Evolutionary conservation across 2,113 vertebrate species (phyloP).

Genomic region (Anoura caudifer): DNA sequence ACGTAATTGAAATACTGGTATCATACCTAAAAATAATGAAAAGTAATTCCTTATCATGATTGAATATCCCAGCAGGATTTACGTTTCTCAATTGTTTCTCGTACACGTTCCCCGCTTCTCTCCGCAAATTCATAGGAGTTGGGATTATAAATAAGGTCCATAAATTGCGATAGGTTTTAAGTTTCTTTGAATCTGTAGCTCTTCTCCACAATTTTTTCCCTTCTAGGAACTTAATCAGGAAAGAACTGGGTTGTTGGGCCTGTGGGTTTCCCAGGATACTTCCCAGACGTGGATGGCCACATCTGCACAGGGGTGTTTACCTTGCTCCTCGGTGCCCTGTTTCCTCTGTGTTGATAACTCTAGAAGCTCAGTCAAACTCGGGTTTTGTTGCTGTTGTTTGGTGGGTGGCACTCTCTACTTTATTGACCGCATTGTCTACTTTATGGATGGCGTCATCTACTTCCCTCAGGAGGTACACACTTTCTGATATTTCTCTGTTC

Average conservation of each 20-base stretch:
- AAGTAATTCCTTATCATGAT: not conserved
- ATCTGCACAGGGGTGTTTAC: not conserved
- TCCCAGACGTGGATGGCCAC: not conserved
- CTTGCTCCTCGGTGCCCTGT: not conserved
- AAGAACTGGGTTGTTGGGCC: not conserved
- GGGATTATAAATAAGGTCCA: not conserved
- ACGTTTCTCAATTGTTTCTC: not conserved
- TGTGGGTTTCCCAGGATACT: not conserved
- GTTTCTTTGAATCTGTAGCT: not conserved
- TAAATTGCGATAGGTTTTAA: not conserved
- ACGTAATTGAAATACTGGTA: not conserved
- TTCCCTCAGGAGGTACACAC: not conserved
- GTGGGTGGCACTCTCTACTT: not conserved
- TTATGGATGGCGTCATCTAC: not conserved
- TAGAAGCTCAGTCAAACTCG: not conserved
- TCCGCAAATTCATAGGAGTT: not conserved
- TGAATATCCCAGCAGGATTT: not conserved
- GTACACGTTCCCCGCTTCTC: not conserved
- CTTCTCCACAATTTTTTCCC: not conserved
- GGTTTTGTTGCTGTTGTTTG: not conserved
- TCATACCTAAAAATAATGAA: not conserved
- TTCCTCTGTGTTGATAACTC: not conserved
- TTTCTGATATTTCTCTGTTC: not conserved
- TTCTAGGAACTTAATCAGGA: not conserved
- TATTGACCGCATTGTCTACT: not conserved